Conservation (phyloP, 1,140 invertebrate genomes). For the Panagrolaimus sp. region DNA sequence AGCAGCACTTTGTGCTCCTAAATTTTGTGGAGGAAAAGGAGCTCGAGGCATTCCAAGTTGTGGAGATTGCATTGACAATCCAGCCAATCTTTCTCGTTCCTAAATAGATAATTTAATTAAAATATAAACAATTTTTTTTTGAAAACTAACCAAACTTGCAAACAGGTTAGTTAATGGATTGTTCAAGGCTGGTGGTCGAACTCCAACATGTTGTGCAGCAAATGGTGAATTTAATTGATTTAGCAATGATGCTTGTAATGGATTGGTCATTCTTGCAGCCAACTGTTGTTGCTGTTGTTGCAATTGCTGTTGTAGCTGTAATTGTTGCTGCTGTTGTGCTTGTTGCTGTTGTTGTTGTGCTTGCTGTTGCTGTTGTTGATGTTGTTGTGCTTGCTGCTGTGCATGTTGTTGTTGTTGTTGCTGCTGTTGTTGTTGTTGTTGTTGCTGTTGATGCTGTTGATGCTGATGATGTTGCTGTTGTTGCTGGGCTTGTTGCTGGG, state of each 20-base stretch:
- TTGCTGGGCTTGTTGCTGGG: conserved; percentile 6
- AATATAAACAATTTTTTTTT: not conserved
- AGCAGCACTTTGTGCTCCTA: too few relatives aligned
- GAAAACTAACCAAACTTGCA: not conserved
- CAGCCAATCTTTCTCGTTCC: not conserved
- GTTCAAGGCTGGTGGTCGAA: not conserved
- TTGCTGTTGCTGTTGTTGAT: not conserved
- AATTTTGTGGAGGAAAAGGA: too few relatives aligned
- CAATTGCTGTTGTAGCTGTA: not conserved
- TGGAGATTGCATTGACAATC: not conserved
- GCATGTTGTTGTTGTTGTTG: conserved; percentile 14
- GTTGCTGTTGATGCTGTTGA: not conserved
- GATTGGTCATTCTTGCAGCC: not conserved
- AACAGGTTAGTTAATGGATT: not conserved
- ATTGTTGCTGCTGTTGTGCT: not conserved
- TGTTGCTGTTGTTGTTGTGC: not conserved
- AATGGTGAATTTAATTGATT: not conserved
- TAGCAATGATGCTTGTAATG: conserved; percentile 1
- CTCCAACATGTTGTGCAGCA: not conserved
- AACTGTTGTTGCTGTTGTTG: conserved; percentile 11
- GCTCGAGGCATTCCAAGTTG: too few relatives aligned
- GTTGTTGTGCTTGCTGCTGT: not conserved
- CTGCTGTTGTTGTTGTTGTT: not conserved
- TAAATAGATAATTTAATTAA: not conserved
- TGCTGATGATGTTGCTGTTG: conserved; percentile 6